A percentile compares a stretch with the other conserved stretches of the same genome.
Conservation (phyloP, 2,113 vertebrate species). For the Atlantisia rogersi region DNA sequence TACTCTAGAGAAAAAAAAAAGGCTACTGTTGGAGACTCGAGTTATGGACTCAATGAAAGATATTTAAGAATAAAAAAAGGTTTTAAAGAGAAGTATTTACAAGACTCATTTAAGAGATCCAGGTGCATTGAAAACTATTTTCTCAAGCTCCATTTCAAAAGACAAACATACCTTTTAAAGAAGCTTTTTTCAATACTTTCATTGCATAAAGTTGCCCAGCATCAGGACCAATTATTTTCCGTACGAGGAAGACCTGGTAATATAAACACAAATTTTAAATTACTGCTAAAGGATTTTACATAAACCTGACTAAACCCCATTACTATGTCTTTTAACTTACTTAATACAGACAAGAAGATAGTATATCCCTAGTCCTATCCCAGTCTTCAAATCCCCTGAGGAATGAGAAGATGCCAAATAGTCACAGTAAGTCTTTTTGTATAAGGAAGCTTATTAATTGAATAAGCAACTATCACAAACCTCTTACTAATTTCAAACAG, state of each 20-base stretch:
- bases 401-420: background rate
- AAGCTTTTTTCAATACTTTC: constrained; percentile 99
- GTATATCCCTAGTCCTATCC: background rate
- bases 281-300: background rate
- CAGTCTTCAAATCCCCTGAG: background rate
- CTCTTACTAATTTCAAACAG: background rate
- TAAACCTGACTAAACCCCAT: background rate
- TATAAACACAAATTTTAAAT: background rate
- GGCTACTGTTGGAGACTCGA: background rate
- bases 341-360: background rate
- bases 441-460: background rate
- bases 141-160: background rate
- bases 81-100: background rate
- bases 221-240: constrained; percentile 93
- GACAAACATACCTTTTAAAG: constrained; percentile 88
- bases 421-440: background rate
- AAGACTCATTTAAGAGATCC: background rate
- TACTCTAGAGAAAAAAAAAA: background rate
- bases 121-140: background rate
- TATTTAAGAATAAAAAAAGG: background rate
- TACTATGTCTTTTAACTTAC: background rate
- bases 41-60: background rate
- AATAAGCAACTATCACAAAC: background rate
- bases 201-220: constrained; percentile 97
- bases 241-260: constrained; percentile 92